These are phyloP conservation scores for Microdon myrmicae DNA, from an alignment of 2,888 invertebrate species.

Conservation along the genomic window DNA sequence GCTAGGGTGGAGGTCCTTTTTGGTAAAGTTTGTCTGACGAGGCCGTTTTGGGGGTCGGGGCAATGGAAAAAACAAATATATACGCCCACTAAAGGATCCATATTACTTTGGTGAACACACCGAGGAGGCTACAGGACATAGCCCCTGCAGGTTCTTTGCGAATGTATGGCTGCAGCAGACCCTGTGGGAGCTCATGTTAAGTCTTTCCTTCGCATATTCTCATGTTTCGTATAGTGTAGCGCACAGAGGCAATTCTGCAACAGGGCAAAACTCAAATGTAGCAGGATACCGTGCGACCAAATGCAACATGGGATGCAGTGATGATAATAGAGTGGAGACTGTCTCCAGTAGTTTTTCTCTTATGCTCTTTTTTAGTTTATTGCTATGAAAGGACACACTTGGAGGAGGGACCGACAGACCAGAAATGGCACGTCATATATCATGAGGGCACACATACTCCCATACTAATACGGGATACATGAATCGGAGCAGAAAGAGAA, in stretches of 20 bases:
- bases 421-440: not conserved
- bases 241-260: not conserved
- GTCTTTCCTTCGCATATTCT: constrained; percentile 28
- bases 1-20: no score
- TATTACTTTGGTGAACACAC: no score
- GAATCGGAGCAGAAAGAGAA: no score
- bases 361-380: no score
- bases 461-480: no score
- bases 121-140: constrained; percentile 4
- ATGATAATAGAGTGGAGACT: constrained; percentile 35
- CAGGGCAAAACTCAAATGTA: not conserved
- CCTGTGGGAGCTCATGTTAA: constrained; percentile 27
- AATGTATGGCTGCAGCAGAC: constrained; percentile 9
- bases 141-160: not conserved
- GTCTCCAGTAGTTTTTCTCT: constrained; percentile 33
- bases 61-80: no score
- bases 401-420: no score
- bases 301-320: constrained; percentile 40
- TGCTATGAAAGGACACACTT: constrained; percentile 13
- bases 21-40: no score
- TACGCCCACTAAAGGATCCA: no score
- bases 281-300: constrained; percentile 23
- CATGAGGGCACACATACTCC: not conserved
- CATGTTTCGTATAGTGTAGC: constrained; percentile 27
- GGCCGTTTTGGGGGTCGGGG: no score